Conservation (phyloP, 1,140 invertebrate genomes). For the Nomia melanderi region DNA sequence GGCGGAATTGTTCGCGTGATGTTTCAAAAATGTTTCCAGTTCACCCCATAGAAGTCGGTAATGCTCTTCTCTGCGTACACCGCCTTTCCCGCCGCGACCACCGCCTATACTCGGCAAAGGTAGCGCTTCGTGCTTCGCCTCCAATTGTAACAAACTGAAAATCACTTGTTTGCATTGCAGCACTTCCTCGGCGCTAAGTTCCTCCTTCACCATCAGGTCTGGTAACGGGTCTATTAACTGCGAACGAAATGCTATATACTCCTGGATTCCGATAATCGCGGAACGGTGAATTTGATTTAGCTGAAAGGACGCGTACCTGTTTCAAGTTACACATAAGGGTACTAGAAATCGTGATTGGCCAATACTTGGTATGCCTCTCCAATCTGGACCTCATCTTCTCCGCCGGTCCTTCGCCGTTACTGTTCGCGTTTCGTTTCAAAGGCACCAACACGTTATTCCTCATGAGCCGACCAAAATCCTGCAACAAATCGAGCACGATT, state of each 20-base stretch:
- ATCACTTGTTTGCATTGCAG: conserved; percentile 94
- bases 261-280: too few species aligned
- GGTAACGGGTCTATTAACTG: conserved; percentile 92
- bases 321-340: conserved; percentile 95
- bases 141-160: conserved; percentile 90
- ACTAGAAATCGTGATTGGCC: conserved; percentile 95
- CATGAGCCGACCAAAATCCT: conserved; percentile 95
- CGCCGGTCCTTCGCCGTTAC: conserved; percentile 79
- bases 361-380: conserved; percentile 92
- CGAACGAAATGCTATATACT: too few species aligned
- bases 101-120: conserved; percentile 84
- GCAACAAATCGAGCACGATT: conserved; percentile 22
- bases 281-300: background rate
- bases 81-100: conserved; percentile 82
- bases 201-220: conserved; percentile 90
- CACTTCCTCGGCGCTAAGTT: conserved; percentile 91
- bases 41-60: conserved; percentile 95
- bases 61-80: conserved; percentile 90
- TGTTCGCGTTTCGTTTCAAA: conserved; percentile 78
- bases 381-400: conserved; percentile 86
- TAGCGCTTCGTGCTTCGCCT: conserved; percentile 91
- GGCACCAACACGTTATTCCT: conserved; percentile 91
- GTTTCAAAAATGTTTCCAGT: conserved; percentile 90
- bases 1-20: conserved; percentile 85
- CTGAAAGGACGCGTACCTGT: conserved; percentile 82